Conservation (phyloP, 2,888 invertebrate genomes). For the Drosophila meridionalis region DNA sequence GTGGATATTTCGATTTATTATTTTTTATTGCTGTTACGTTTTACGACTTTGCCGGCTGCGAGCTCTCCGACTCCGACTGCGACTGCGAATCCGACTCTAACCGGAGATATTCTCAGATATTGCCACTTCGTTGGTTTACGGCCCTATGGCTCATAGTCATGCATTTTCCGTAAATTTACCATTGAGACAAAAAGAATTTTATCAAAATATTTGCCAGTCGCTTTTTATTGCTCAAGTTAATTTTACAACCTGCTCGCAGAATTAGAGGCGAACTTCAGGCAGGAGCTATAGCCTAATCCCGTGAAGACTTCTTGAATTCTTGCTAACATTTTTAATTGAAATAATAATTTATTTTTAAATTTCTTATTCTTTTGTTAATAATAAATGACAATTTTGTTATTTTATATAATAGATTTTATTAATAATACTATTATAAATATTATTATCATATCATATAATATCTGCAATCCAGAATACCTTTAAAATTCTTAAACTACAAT, state of each 20-base stretch:
- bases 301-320: too few species aligned
- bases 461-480: too few species aligned
- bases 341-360: background rate
- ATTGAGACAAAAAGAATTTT: conserved; percentile 36
- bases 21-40: conserved; percentile 80
- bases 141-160: conserved; percentile 36
- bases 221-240: conserved; percentile 63
- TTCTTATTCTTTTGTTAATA: background rate
- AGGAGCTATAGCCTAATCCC: background rate
- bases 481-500: too few species aligned
- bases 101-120: conserved; percentile 61
- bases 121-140: conserved; percentile 56
- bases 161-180: conserved; percentile 38
- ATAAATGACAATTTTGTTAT: too few species aligned
- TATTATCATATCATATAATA: background rate
- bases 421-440: background rate
- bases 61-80: background rate
- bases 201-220: conserved; percentile 59
- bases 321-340: background rate
- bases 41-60: conserved; percentile 64
- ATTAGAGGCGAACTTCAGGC: background rate
- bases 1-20: conserved; percentile 81
- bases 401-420: background rate
- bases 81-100: background rate
- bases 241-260: conserved; percentile 56